Percentiles rank a stretch among this genome's conserved stretches.
phyloP scores from a whole-genome alignment of 2,888 invertebrate genomes.

The Rosalia funebris region DNA sequence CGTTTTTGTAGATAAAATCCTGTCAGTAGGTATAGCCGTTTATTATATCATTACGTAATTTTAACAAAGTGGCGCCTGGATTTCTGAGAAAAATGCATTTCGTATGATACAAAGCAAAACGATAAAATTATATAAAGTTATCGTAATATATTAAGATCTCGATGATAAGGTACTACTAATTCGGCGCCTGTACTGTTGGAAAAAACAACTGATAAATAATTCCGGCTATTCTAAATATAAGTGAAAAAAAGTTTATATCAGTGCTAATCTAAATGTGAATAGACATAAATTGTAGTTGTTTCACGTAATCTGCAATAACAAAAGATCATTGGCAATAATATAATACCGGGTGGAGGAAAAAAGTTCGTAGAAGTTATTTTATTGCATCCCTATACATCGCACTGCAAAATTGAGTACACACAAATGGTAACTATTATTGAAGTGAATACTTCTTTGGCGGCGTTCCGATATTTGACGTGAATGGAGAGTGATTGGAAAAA shows the following conservation, averaged over 20 bases:
- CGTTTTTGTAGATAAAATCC: too few species aligned
- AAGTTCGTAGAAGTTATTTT: too few species aligned
- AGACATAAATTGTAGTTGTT: slow-evolving; percentile 14
- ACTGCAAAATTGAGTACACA: too few species aligned
- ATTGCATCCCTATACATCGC: too few species aligned
- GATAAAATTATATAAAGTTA: slow-evolving; percentile 18
- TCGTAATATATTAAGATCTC: slow-evolving; percentile 14
- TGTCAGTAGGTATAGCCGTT: too few species aligned
- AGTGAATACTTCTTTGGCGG: too few species aligned
- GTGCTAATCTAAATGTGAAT: slow-evolving; percentile 17
- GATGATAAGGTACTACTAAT: slow-evolving; percentile 23
- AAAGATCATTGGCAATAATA: slow-evolving; percentile 11
- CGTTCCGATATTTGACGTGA: too few species aligned
- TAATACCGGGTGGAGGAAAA: not conserved
- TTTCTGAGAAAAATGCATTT: not conserved
- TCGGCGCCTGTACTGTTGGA: slow-evolving; percentile 24
- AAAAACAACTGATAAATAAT: slow-evolving; percentile 27
- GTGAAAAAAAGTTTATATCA: slow-evolving; percentile 20
- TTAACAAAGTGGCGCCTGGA: too few species aligned
- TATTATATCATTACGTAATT: too few species aligned
- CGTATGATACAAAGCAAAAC: not conserved
- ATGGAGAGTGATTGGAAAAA: too few species aligned
- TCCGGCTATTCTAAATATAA: slow-evolving; percentile 23
- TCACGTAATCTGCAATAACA: slow-evolving; percentile 23
- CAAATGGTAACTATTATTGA: too few species aligned